phyloP scores from a whole-genome alignment of 2,797 vertebrate species.

The Epinephelus malabaricus region DNA sequence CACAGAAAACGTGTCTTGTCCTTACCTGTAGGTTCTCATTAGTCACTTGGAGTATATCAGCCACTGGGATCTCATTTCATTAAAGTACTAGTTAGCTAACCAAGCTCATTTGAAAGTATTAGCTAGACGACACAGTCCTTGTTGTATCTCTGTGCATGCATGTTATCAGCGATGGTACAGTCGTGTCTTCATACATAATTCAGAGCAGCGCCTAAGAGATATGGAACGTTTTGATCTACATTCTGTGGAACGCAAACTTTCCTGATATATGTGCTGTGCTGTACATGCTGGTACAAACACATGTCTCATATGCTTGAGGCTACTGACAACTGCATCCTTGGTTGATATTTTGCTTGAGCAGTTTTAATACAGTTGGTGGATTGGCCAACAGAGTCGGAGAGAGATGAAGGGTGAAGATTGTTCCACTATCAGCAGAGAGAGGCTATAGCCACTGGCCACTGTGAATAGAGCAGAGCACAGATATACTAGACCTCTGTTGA shows the following conservation, averaged over 20 bases:
- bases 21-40: constrained; percentile 48
- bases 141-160: constrained; percentile 7
- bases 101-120: constrained; percentile 49
- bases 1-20: constrained; percentile 17
- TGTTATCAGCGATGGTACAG: constrained; percentile 13
- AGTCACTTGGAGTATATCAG: constrained; percentile 22
- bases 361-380: constrained; percentile 76
- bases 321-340: constrained; percentile 47
- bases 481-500: constrained; percentile 72
- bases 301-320: constrained; percentile 26
- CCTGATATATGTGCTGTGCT: neutral
- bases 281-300: constrained; percentile 10
- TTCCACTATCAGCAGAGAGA: constrained; percentile 70
- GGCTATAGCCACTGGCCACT: constrained; percentile 69
- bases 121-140: constrained; percentile 19
- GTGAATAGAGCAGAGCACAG: constrained; percentile 73
- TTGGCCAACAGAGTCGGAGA: constrained; percentile 58
- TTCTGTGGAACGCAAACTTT: constrained; percentile 26
- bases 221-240: constrained; percentile 34
- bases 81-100: constrained; percentile 35
- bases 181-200: constrained; percentile 57
- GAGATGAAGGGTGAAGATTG: constrained; percentile 77
- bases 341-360: constrained; percentile 74
- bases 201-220: constrained; percentile 17
- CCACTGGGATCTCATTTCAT: constrained; percentile 41